A percentile compares a stretch with the other conserved stretches of the same genome.
Conservation (phyloP, 2,888 invertebrate genomes). For the Drosophila recens region DNA sequence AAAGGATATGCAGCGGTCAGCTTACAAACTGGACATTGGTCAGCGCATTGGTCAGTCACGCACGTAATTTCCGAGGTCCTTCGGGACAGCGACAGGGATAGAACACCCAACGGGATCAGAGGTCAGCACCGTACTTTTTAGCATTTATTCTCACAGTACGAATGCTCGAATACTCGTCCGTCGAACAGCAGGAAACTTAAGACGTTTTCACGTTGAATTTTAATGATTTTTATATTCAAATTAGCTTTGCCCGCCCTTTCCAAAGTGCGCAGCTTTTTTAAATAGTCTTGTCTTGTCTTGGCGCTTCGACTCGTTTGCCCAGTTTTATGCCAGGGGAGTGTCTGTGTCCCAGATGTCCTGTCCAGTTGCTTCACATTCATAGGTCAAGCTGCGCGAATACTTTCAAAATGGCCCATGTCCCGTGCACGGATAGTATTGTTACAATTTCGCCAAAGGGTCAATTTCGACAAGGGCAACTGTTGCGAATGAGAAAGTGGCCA, state of each 20-base stretch:
- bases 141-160: conserved; percentile 82
- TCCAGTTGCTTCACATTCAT: conserved; percentile 43
- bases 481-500: conserved; percentile 48
- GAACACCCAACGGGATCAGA: conserved; percentile 76
- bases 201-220: conserved; percentile 80
- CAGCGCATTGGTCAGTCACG: conserved; percentile 84
- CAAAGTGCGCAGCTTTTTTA: conserved; percentile 35
- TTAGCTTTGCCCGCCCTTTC: conserved; percentile 67
- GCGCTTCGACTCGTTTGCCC: conserved; percentile 49
- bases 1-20: conserved; percentile 67
- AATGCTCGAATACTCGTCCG: conserved; percentile 26
- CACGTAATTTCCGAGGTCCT: conserved; percentile 67
- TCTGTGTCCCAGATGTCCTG: conserved; percentile 36
- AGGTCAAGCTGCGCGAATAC: conserved; percentile 66
- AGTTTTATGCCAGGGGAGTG: conserved; percentile 62
- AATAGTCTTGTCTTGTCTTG: background rate
- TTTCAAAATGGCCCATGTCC: conserved; percentile 69
- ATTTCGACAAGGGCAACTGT: conserved; percentile 55
- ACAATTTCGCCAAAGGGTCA: conserved; percentile 68
- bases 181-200: conserved; percentile 74
- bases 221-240: conserved; percentile 82
- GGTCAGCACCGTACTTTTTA: conserved; percentile 84
- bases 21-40: conserved; percentile 78
- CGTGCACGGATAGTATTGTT: conserved; percentile 32
- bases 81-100: conserved; percentile 39